Evolutionary conservation across 2,797 vertebrate species (phyloP).

Genomic region (Chiloscyllium punctatum): DNA sequence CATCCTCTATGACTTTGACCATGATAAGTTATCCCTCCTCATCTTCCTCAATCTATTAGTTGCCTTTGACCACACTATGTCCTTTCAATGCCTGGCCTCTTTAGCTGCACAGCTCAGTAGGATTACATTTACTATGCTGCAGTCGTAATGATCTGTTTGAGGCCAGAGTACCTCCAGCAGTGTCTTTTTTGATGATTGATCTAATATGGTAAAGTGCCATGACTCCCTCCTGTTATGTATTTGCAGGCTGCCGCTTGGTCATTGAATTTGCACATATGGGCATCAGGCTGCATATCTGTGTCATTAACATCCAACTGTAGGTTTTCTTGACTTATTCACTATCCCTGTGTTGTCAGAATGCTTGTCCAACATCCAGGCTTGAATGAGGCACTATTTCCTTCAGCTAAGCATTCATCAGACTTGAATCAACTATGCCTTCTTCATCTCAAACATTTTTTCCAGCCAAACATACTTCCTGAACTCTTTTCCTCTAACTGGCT

Average conservation of each 20-base stretch:
- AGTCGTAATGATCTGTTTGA: no score
- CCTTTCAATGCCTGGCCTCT: background rate
- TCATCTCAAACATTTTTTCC: background rate
- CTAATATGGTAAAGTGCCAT: background rate
- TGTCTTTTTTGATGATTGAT: background rate
- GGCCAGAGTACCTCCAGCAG: background rate
- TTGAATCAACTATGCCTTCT: background rate
- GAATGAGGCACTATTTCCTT: background rate
- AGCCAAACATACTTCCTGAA: background rate
- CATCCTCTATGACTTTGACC: background rate
- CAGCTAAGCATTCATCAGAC: background rate
- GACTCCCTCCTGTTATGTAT: background rate
- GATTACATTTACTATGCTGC: background rate
- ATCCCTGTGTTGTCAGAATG: background rate
- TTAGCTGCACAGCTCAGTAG: background rate
- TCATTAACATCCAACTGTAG: background rate
- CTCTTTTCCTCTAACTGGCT: background rate
- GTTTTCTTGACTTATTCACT: no score
- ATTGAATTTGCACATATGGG: background rate
- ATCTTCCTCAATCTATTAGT: background rate
- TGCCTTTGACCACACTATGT: background rate
- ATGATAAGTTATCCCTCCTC: background rate
- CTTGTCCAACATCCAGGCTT: background rate
- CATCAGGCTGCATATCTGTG: background rate
- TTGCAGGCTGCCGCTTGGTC: background rate